Evolutionary conservation across 1,140 invertebrate genomes (phyloP).

Genomic region (Saccostrea cuccullata): DNA sequence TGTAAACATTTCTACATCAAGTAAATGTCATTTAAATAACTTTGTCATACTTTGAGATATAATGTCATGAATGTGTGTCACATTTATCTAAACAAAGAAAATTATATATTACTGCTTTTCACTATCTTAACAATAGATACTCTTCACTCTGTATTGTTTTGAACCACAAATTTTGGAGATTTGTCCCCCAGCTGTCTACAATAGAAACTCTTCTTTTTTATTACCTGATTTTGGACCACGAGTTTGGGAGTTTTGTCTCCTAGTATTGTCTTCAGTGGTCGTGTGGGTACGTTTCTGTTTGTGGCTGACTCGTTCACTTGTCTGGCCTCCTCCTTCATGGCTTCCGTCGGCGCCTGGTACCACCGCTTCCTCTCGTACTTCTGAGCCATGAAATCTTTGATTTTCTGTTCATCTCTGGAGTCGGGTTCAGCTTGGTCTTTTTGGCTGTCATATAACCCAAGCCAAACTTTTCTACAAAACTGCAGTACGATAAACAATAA

Average conservation of each 20-base stretch:
- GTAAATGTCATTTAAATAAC: too few species aligned
- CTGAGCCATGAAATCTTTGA: conserved; percentile 93
- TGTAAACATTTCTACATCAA: too few species aligned
- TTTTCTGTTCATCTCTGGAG: conserved; percentile 91
- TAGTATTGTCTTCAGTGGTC: conserved; percentile 71
- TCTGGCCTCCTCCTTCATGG: conserved; percentile 74
- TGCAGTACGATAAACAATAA: conserved; percentile 68
- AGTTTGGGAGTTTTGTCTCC: conserved; percentile 70
- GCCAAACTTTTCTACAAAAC: conserved; percentile 93
- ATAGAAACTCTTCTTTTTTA: background rate
- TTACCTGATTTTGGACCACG: conserved; percentile 66
- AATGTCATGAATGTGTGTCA: too few species aligned
- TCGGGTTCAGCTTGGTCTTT: conserved; percentile 78
- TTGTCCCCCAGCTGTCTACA: too few species aligned
- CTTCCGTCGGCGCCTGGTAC: conserved; percentile 76
- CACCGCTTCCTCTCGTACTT: conserved; percentile 95
- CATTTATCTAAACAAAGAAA: too few species aligned
- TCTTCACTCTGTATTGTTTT: too few species aligned
- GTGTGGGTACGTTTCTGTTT: conserved; percentile 66
- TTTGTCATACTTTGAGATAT: too few species aligned
- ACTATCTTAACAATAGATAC: too few species aligned
- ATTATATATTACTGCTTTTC: too few species aligned
- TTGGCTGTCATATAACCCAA: conserved; percentile 87
- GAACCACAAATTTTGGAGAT: too few species aligned
- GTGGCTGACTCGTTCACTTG: conserved; percentile 72